Evolutionary conservation across 2,888 invertebrate genomes (phyloP), one percentile per base, ranked within the genome.

Genomic region (Dicranocentrus wangi): DNA sequence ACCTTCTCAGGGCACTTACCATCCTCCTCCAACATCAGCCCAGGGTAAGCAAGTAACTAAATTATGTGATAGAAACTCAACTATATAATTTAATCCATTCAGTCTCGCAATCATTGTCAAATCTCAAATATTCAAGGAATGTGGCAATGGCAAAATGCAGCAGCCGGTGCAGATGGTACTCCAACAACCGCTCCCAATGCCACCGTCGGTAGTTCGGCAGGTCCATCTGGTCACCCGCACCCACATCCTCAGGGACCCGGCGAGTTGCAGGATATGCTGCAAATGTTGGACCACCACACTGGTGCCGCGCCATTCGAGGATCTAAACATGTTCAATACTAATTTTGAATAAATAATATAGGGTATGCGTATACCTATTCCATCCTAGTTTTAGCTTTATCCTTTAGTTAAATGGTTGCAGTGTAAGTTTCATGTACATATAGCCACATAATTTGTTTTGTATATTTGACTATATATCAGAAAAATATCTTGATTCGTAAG

Each of bases 191-290:
- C 88, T 82, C 88, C 88, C 71, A 55, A 43, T 27, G 89, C 88
- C 79, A 88, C 88, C 70, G 89, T 91, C 82, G 91, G 91, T 80
- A 87, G 90, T 21, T 90, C 91, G 87, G 91, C 90, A 68, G 91
- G 90, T 87, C 88, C 80, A 84, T 89, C 90, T 53, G 90, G 90
- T 55, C 90, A 90, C 32, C 91, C 92, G 76, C 75, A 55, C 15
- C 92, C 92, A 53, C 92, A 93, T 88, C 32, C 88, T 87, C 86
- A 83, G 83, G 86, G 78, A 53, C 66, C 89, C 21, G 87, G 86
- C 21, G 96, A 96, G 90, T 91, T 96, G 76, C 94, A 95, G 17
- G 96, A 97, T 88, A 96, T 97, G 96, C 90, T 97, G 87, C 96
- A 96, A 90, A 96, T 97, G 93, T 90, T 97, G 76, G 91, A 90